A percentile compares a stretch with the other conserved stretches of the same genome.
Conservation (phyloP, 2,797 vertebrate genomes). For the Selene dorsalis region DNA sequence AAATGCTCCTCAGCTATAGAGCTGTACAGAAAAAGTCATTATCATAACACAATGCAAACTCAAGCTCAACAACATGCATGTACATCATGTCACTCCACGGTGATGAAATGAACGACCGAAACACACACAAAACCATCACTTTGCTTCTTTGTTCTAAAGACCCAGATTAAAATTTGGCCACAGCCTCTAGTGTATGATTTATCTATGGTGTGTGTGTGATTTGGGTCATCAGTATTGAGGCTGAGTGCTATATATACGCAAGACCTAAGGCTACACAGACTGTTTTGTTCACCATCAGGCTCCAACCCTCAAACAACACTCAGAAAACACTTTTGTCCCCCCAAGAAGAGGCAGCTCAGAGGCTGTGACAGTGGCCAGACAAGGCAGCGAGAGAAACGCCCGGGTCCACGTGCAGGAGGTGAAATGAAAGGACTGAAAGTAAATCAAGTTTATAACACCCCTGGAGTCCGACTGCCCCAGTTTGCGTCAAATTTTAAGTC, state of each 20-base stretch:
- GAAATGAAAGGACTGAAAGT: not conserved
- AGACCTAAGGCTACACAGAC: slow-evolving; percentile 72
- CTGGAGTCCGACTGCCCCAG: not conserved
- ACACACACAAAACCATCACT: slow-evolving; percentile 14
- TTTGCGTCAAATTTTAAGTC: not conserved
- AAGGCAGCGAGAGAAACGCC: not conserved
- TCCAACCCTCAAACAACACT: slow-evolving; percentile 34
- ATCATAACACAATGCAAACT: not conserved
- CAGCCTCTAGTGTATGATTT: slow-evolving; percentile 65
- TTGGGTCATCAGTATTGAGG: slow-evolving; percentile 86
- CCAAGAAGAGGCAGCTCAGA: not conserved
- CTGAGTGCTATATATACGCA: slow-evolving; percentile 83
- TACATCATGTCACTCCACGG: not conserved
- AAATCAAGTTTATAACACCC: not conserved
- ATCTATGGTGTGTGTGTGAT: slow-evolving; percentile 71
- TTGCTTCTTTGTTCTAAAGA: slow-evolving; percentile 63
- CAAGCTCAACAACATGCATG: not conserved
- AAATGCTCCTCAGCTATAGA: not conserved
- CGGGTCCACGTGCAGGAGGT: not conserved
- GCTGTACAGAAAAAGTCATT: not conserved
- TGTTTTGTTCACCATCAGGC: slow-evolving; percentile 58
- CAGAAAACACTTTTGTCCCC: slow-evolving; percentile 1
- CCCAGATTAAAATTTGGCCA: slow-evolving; percentile 72
- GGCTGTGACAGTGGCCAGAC: not conserved
- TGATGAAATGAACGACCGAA: slow-evolving; percentile 1